Evolutionary conservation across 2,797 vertebrate genomes (phyloP), one percentile per base, ranked within the genome.

Genomic region (Crocidura indochinensis): DNA sequence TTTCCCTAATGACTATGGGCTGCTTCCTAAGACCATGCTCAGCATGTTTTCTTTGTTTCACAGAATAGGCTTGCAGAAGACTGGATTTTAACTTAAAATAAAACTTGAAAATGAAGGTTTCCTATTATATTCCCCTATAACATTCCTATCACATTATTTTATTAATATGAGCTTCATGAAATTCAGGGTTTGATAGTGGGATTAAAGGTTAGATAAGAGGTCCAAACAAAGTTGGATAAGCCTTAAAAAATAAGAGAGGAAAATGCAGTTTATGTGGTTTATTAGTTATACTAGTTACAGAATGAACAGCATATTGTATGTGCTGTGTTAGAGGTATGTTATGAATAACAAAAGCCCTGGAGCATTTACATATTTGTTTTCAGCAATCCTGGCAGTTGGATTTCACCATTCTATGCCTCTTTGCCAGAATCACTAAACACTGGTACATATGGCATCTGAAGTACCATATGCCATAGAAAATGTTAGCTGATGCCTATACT

Each of bases 391-490:
- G 99, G 99, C 99, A 99, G 99, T 99, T 98, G 98, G 98, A 98
- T 98, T 99, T 99, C 99, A 99, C 99, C 99, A 99, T 99, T 98
- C 98, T 98, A 98, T 96, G 98, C 98, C 97, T 98, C 98, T 98
- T 98, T 99, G 99, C 99, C 99, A 99, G 98, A 99, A 99, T 99
- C 98, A 98, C 99, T 99, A 99, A 99, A 99, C 99, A 99, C 98
- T 99, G 98, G 98, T 99, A 98, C 99, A 99, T 99, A 99, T 99
- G 99, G 99, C 99, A 99, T 98, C 98, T 99, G 98, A 99, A 99
- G 99, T 98, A 99, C 99, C 99, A 99, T 99, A 99, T 99, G 99
- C 99, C 99, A 95, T 99, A 98, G 98, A 98, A 98, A 99, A 99
- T 98, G 99, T 98, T 99, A 99, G 98, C 99, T 98, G 98, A 98